These are phyloP conservation scores for Chrysochloris asiatica DNA, from an alignment of 2,113 vertebrate species.

Conservation along the genomic window DNA sequence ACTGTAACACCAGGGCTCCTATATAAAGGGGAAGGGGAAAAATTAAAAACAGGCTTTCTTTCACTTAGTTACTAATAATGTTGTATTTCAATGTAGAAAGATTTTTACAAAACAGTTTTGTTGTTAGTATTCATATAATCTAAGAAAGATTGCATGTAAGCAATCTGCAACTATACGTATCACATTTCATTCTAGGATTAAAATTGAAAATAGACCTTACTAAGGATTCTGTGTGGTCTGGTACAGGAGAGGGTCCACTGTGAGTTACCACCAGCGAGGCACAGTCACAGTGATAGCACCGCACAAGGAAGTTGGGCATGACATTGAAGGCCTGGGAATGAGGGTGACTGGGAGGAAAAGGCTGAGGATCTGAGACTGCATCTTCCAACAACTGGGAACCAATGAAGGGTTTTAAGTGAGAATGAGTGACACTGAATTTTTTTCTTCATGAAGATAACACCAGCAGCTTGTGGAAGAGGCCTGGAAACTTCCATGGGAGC, in stretches of 20 bases:
- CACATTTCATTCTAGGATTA: no score
- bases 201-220: not conserved
- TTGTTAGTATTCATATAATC: not conserved
- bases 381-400: not conserved
- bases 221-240: not conserved
- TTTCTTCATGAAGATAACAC: not conserved
- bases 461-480: not conserved
- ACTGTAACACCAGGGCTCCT: not conserved
- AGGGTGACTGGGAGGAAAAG: not conserved
- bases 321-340: not conserved
- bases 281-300: not conserved
- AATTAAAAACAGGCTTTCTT: not conserved
- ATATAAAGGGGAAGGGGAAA: not conserved
- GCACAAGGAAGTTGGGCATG: not conserved
- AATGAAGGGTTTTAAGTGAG: conserved; percentile 31
- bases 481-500: not conserved
- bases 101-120: not conserved
- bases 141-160: not conserved
- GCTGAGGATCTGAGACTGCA: not conserved
- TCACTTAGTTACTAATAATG: not conserved
- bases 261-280: not conserved
- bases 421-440: not conserved
- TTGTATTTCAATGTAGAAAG: not conserved
- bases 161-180: not conserved
- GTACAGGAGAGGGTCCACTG: not conserved